These are phyloP conservation scores for Zeus faber DNA, from an alignment of 2,113 vertebrate species.

Conservation along the genomic window DNA sequence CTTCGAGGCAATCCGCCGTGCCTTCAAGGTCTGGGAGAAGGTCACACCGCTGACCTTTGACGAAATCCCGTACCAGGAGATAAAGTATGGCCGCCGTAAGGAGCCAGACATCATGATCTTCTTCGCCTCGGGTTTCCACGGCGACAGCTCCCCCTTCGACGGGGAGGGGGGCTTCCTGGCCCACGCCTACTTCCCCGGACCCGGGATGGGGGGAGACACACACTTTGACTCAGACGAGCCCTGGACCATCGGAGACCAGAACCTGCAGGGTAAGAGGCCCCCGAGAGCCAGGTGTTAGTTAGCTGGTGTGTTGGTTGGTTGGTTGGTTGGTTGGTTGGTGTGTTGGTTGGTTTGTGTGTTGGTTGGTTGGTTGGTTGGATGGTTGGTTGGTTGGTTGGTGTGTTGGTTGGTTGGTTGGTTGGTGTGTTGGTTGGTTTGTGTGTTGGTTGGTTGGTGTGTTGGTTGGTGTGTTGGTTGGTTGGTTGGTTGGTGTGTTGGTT, in stretches of 20 bases:
- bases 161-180: constrained; percentile 94
- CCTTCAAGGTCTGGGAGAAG: constrained; percentile 88
- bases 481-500: too few species aligned
- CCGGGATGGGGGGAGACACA: constrained; percentile 93
- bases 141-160: constrained; percentile 96
- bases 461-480: too few species aligned
- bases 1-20: constrained; percentile 82
- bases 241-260: constrained; percentile 89
- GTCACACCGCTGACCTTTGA: constrained; percentile 88
- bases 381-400: too few species aligned
- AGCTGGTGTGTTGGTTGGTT: too few species aligned
- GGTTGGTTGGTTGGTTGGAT: too few species aligned
- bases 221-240: constrained; percentile 96
- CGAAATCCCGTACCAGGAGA: constrained; percentile 89
- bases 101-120: constrained; percentile 97
- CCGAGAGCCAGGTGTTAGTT: too few species aligned
- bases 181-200: constrained; percentile 94
- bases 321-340: too few species aligned
- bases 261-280: constrained; percentile 86
- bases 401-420: too few species aligned
- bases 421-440: too few species aligned
- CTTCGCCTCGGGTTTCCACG: constrained; percentile 94
- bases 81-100: constrained; percentile 85
- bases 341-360: too few species aligned
- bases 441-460: too few species aligned